Evolutionary conservation across 2,888 invertebrate genomes (phyloP).

Genomic region (Nymphalis c-album): DNA sequence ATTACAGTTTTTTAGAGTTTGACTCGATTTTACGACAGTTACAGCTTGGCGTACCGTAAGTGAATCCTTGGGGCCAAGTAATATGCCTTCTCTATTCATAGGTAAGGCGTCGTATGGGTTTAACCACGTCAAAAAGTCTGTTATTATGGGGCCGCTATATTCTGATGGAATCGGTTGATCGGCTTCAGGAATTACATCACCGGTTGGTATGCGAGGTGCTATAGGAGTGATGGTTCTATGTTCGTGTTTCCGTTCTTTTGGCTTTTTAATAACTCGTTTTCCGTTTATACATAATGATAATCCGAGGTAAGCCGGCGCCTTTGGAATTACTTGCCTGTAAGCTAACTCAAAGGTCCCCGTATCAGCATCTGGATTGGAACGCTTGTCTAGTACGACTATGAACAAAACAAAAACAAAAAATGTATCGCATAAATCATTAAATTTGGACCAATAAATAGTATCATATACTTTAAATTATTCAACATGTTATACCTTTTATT

Average conservation of each 20-base stretch:
- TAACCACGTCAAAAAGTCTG: conserved; percentile 85
- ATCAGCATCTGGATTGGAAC: conserved; percentile 86
- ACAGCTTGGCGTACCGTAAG: conserved; percentile 77
- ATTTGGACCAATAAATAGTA: too few species aligned
- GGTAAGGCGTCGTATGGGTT: conserved; percentile 76
- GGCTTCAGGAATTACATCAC: conserved; percentile 51
- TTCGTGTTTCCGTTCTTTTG: conserved; percentile 66
- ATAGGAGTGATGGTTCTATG: conserved; percentile 58
- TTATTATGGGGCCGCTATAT: conserved; percentile 85
- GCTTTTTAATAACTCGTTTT: conserved; percentile 80
- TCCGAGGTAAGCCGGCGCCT: conserved; percentile 90
- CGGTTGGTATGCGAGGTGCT: conserved; percentile 55
- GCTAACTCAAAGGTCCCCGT: conserved; percentile 91
- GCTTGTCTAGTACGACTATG: conserved; percentile 89
- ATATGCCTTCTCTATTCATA: conserved; percentile 65
- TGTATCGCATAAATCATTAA: too few species aligned
- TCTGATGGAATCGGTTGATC: conserved; percentile 69
- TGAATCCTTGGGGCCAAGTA: conserved; percentile 62
- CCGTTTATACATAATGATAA: conserved; percentile 86
- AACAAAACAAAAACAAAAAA: conserved; percentile 46
- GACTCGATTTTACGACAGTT: conserved; percentile 72
- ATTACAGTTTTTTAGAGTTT: conserved; percentile 59
- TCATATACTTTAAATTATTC: background rate
- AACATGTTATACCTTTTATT: conserved; percentile 87
- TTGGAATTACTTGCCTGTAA: conserved; percentile 89